Conservation (phyloP, 2,797 vertebrate species). For the Poliocrania exsul region DNA sequence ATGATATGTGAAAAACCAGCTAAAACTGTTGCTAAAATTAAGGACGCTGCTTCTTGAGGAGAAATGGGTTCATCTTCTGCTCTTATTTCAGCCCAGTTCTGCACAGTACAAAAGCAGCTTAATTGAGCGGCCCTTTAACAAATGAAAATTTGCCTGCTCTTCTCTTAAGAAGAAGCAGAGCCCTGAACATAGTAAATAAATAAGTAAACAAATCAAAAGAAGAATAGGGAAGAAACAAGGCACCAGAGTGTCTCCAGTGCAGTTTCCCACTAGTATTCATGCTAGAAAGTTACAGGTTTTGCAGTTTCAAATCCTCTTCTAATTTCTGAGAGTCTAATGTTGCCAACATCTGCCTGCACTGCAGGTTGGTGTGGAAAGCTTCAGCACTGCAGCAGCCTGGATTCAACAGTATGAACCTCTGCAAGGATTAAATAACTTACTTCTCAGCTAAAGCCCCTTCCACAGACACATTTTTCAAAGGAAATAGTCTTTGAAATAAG, state of each 20-base stretch:
- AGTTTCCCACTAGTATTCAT: neutral
- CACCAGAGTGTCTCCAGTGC: neutral
- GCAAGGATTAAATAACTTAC: neutral
- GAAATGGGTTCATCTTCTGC: neutral
- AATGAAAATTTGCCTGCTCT: neutral
- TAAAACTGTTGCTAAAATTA: neutral
- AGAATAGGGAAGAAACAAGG: neutral
- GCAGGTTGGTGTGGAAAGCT: neutral
- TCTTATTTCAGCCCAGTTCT: neutral
- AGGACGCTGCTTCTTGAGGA: neutral
- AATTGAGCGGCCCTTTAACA: neutral
- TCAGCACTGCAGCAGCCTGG: neutral
- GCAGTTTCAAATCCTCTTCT: conserved; percentile 50
- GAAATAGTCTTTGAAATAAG: neutral
- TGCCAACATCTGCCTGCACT: neutral
- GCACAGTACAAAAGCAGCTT: neutral
- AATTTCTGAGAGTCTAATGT: neutral
- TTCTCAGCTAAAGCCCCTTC: neutral
- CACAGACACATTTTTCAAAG: neutral
- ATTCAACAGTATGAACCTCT: neutral
- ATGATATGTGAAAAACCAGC: neutral
- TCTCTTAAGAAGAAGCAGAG: neutral
- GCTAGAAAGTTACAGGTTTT: neutral
- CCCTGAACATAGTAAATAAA: neutral
- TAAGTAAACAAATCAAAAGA: neutral